These are phyloP conservation scores for Lasioglossum marginatum DNA, from an alignment of 2,888 invertebrate genomes.

Conservation along the genomic window DNA sequence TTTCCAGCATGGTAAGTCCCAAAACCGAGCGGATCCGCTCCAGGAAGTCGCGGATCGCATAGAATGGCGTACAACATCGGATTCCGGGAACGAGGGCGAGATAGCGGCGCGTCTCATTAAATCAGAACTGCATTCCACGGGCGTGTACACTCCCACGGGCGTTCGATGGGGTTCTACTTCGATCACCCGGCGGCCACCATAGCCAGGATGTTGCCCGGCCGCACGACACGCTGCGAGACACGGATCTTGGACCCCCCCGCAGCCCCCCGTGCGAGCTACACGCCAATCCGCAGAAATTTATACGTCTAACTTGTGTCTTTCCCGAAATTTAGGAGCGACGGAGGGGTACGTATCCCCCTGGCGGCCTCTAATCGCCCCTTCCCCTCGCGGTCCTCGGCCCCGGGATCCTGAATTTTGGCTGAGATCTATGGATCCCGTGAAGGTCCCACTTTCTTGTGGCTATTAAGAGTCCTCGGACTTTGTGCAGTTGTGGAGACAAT, in stretches of 20 bases:
- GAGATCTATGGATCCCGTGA: neutral
- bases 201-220: conserved; percentile 79
- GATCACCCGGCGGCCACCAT: conserved; percentile 78
- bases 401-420: neutral
- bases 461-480: neutral
- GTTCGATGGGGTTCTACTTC: conserved; percentile 83
- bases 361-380: conserved; percentile 47
- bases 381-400: neutral
- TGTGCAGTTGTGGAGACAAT: too few species aligned
- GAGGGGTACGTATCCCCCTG: conserved; percentile 32
- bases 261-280: conserved; percentile 24
- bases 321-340: conserved; percentile 68
- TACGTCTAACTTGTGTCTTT: conserved; percentile 74
- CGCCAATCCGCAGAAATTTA: conserved; percentile 62
- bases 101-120: conserved; percentile 82
- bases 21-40: neutral
- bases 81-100: conserved; percentile 71
- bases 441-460: neutral
- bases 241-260: conserved; percentile 68
- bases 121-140: conserved; percentile 85
- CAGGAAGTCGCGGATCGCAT: conserved; percentile 42
- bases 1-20: neutral
- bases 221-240: conserved; percentile 84
- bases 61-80: conserved; percentile 46
- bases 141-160: conserved; percentile 85